These are phyloP conservation scores for Drosophila hamatofila DNA, from an alignment of 2,888 invertebrate genomes.

Conservation along the genomic window DNA sequence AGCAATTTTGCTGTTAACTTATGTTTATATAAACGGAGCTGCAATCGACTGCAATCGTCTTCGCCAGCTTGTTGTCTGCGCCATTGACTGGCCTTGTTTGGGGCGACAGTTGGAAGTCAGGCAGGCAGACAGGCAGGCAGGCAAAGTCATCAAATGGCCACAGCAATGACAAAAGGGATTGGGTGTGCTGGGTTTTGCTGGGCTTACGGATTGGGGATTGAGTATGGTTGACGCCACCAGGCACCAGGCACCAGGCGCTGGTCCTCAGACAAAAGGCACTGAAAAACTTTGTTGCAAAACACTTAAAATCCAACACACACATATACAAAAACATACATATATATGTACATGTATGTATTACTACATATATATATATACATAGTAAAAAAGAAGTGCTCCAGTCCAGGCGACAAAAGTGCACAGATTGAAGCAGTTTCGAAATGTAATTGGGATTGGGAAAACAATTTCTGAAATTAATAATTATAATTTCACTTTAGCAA, in stretches of 20 bases:
- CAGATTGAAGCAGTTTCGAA: too few relatives aligned
- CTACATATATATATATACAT: not conserved
- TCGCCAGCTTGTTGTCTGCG: not conserved
- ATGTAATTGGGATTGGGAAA: too few relatives aligned
- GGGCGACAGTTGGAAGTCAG: constrained; percentile 37
- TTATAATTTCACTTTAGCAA: too few relatives aligned
- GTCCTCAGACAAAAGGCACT: constrained; percentile 72
- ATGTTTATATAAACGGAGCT: constrained; percentile 35
- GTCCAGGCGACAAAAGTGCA: constrained; percentile 44
- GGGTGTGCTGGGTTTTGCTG: not conserved
- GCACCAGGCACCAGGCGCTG: constrained; percentile 37
- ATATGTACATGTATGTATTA: not conserved
- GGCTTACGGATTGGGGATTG: not conserved
- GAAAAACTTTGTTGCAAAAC: constrained; percentile 78
- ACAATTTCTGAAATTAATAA: too few relatives aligned
- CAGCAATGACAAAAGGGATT: not conserved
- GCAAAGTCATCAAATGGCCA: constrained; percentile 33
- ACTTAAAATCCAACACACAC: constrained; percentile 62
- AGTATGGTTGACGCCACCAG: constrained; percentile 32
- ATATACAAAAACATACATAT: constrained; percentile 25
- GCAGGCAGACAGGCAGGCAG: constrained; percentile 1
- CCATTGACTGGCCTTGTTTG: constrained; percentile 18
- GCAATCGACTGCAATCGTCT: constrained; percentile 25
- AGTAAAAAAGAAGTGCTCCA: constrained; percentile 12
- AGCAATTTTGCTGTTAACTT: constrained; percentile 56